A percentile compares a stretch with the other conserved stretches of the same genome.
These are phyloP conservation scores for Cyanoramphus novaezelandiae DNA, from an alignment of 2,113 vertebrate genomes.

Conservation along the genomic window DNA sequence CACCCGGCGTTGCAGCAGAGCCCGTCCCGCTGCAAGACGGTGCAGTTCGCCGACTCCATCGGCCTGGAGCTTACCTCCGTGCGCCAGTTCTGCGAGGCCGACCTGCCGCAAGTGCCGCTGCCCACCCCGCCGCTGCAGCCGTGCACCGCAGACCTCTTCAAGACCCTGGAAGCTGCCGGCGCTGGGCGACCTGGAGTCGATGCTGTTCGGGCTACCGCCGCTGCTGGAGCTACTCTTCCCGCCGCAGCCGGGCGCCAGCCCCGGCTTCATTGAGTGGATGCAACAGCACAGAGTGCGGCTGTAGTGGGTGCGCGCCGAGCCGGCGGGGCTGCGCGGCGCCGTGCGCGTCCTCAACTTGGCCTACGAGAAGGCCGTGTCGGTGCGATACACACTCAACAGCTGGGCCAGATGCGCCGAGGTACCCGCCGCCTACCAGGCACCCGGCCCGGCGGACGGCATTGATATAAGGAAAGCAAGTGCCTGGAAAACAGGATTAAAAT, in stretches of 20 bases:
- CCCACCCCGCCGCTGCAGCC: slow-evolving; percentile 47
- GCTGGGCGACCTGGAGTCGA: slow-evolving; percentile 48
- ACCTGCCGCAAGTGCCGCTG: no score
- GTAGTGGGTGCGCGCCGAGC: slow-evolving; percentile 80
- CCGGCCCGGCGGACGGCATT: slow-evolving; percentile 68
- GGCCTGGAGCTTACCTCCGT: slow-evolving; percentile 91
- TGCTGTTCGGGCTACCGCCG: slow-evolving; percentile 16
- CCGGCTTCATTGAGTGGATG: slow-evolving; percentile 79
- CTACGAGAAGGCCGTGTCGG: slow-evolving; percentile 89
- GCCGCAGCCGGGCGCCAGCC: slow-evolving; percentile 72
- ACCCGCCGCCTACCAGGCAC: slow-evolving; percentile 82
- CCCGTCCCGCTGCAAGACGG: slow-evolving; percentile 88
- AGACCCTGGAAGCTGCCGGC: slow-evolving; percentile 57
- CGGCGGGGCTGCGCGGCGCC: slow-evolving; percentile 85
- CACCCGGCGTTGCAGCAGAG: slow-evolving; percentile 80
- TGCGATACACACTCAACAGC: slow-evolving; percentile 90
- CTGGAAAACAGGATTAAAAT: no score
- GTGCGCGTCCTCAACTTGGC: slow-evolving; percentile 91
- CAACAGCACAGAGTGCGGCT: slow-evolving; percentile 76
- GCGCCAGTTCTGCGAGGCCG: slow-evolving; percentile 84
- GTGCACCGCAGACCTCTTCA: slow-evolving; percentile 67
- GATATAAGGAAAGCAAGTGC: no score
- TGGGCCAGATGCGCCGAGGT: slow-evolving; percentile 89
- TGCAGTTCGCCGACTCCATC: slow-evolving; percentile 92
- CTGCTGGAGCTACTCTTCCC: slow-evolving; percentile 79